Evolutionary conservation across 2,888 invertebrate genomes (phyloP), one percentile per base, ranked within the genome.

Genomic region (Orthosia cruda): DNA sequence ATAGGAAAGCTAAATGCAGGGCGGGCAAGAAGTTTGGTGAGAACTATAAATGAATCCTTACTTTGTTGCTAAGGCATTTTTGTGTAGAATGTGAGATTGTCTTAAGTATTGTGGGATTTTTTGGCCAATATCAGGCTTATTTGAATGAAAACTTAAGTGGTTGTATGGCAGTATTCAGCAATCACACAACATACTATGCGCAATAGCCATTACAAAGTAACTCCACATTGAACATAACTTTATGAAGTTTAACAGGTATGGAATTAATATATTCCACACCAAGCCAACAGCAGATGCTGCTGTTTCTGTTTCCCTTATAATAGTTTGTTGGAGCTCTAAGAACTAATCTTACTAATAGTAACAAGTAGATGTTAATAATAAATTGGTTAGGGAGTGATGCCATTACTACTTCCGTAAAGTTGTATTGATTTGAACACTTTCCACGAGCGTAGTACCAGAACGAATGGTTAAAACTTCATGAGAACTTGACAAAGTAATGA

Each of bases 401-500:
- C 15, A 1, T 52, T 0, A 71, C 26, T 4, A 74, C n/a, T 52
- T 62, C 55, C 66, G 57, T 62, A 55, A 63, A 63, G 47, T 61
- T 18, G 18, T 75, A 68, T 66, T 49, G 62, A 74, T 75, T 52
- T 11, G 18, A 40, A 58, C 20, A 49, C 13, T 50, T 32, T 64
- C 26, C 18, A 16, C 18, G 20, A 49, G 13, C 20, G 3, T 45
- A 16, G 45, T 4, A 47, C 15, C 5, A 26, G 40, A 74, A 62
- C 67, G 4, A 62, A 75, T 47, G n/a, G 13, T 52, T 16, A 26
- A 11, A 78, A 52, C 16, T 65, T 23, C 50, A 32, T 80, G 54
- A 23, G 7, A 45, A 68, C 5, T 32, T 50, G 15, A 32, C 12
- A 18, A 64, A 32, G 40, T 47, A 59, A 13, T 13, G 15, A 68